phyloP scores from a whole-genome alignment of 2,113 vertebrate species.

The Piprites chloris region DNA sequence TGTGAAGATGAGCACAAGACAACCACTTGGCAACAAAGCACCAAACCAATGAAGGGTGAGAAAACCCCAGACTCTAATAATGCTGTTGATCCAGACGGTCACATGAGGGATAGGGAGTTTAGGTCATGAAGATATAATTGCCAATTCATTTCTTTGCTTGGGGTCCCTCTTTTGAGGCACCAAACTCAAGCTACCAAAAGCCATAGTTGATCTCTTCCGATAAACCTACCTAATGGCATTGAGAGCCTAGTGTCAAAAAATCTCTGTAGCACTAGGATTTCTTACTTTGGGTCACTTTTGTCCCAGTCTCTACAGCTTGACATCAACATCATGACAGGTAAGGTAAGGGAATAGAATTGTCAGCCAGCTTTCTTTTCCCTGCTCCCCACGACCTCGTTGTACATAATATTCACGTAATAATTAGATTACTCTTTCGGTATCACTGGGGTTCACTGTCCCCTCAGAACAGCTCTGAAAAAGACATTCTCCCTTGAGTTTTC shows the following conservation, averaged over 20 bases:
- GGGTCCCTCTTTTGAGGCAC: background rate
- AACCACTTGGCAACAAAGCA: background rate
- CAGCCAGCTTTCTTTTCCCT: background rate
- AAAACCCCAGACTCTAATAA: background rate
- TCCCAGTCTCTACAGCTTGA: background rate
- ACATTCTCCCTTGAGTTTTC: background rate
- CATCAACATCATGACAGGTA: background rate
- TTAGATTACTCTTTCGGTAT: background rate
- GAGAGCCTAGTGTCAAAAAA: background rate
- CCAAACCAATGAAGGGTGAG: background rate
- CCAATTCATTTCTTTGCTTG: background rate
- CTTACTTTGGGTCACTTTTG: background rate
- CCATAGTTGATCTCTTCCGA: background rate
- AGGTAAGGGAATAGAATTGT: background rate
- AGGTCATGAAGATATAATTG: background rate
- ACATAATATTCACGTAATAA: background rate
- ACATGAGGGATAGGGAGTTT: background rate
- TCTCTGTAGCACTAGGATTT: background rate
- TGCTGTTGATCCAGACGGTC: background rate
- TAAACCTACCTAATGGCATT: background rate
- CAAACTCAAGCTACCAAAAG: background rate
- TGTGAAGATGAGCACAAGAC: background rate
- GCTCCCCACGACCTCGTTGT: background rate
- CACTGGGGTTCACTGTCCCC: background rate
- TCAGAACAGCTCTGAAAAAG: background rate